Percentiles rank a stretch among this genome's conserved stretches.
phyloP scores from a whole-genome alignment of 2,888 invertebrate species.

The Drosophila formosana region DNA sequence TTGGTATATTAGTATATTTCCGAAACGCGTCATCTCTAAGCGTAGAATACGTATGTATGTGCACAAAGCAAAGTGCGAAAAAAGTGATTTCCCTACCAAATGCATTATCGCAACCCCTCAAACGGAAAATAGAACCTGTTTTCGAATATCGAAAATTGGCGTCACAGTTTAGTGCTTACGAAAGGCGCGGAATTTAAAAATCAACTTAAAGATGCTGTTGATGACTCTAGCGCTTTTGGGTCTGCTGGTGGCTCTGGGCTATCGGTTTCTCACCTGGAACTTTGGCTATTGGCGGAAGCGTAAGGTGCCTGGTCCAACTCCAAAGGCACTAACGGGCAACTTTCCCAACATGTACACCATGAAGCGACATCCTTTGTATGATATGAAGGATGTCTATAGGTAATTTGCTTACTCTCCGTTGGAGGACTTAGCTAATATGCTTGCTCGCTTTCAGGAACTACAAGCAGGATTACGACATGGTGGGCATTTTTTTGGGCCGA shows the following conservation, averaged over 20 bases:
- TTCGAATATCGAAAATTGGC: no score
- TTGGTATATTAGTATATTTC: not conserved
- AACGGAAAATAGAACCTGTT: no score
- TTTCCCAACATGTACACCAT: conserved; percentile 15
- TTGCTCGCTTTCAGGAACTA: conserved; percentile 1
- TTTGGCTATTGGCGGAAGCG: conserved; percentile 83
- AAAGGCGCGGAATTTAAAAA: not conserved
- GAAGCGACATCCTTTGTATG: conserved; percentile 10
- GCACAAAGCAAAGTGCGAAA: no score
- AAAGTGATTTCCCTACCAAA: no score
- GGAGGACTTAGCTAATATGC: not conserved
- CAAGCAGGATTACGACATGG: conserved; percentile 55
- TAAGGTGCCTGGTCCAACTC: conserved; percentile 14
- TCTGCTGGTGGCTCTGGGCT: conserved; percentile 49
- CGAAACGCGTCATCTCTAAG: no score
- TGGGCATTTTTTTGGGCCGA: conserved; percentile 83
- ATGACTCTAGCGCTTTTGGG: conserved; percentile 4
- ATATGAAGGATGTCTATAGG: conserved; percentile 14
- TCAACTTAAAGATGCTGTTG: not conserved
- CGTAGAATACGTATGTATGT: no score
- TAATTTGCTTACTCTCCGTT: not conserved
- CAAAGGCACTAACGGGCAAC: conserved; percentile 6
- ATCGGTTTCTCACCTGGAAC: conserved; percentile 72
- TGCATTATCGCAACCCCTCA: no score
- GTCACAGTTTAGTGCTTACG: no score